Evolutionary conservation across 2,797 vertebrate species (phyloP).

Genomic region (Lepilemur septentrionalis): DNA sequence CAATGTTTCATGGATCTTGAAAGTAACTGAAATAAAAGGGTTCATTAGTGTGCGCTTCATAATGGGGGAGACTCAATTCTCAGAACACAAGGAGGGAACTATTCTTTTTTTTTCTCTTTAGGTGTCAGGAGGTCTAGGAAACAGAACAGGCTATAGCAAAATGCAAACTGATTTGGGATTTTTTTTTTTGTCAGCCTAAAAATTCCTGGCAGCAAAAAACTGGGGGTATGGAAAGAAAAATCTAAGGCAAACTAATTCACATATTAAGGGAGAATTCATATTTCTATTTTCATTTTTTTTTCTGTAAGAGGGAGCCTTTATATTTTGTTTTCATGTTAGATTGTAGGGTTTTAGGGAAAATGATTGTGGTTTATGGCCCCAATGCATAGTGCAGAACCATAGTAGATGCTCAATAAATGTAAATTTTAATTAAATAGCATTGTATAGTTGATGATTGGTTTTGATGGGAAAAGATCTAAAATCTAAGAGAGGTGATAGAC

Average conservation of each 20-base stretch:
- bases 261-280: not conserved
- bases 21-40: conserved; percentile 58
- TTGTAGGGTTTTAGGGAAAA: not conserved
- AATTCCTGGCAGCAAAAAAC: not conserved
- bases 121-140: not conserved
- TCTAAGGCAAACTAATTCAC: not conserved
- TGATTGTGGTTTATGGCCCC: not conserved
- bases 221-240: not conserved
- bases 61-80: conserved; percentile 19
- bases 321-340: not conserved
- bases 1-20: conserved; percentile 38
- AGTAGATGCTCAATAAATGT: not conserved
- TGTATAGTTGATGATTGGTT: not conserved
- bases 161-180: not conserved
- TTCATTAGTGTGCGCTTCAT: conserved; percentile 17
- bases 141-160: conserved; percentile 12
- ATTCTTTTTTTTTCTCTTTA: not conserved
- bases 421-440: not conserved
- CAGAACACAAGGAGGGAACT: conserved; percentile 25
- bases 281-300: not conserved
- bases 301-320: not conserved
- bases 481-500: not conserved
- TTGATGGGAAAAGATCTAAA: conserved; percentile 24
- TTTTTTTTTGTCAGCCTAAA: not conserved
- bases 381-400: not conserved